Percentiles rank a stretch among this genome's conserved stretches.
These are phyloP conservation scores for Drosophila tristis DNA, from an alignment of 1,140 invertebrate genomes.

Conservation along the genomic window DNA sequence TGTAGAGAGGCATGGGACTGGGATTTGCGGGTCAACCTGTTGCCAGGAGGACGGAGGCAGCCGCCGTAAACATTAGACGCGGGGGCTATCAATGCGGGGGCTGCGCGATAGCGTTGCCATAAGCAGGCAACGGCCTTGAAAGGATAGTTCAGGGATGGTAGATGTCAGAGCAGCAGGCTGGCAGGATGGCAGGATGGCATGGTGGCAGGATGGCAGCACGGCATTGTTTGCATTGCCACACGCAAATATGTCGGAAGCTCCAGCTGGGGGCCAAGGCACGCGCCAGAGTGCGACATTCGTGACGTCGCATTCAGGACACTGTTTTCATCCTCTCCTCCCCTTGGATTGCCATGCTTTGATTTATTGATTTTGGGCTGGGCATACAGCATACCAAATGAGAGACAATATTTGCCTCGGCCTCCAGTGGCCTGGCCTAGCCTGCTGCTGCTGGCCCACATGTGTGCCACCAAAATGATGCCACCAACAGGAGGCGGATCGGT, in stretches of 20 bases:
- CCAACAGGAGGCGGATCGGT: neutral
- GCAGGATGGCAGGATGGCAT: neutral
- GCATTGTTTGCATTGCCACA: constrained; percentile 74
- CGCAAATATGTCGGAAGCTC: constrained; percentile 68
- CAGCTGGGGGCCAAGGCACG: constrained; percentile 64
- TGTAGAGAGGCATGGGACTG: neutral
- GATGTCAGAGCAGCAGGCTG: constrained; percentile 1
- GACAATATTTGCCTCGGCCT: constrained; percentile 68
- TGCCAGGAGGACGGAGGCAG: constrained; percentile 45
- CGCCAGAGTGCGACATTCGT: constrained; percentile 69
- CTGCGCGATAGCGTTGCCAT: constrained; percentile 28
- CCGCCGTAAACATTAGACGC: constrained; percentile 37
- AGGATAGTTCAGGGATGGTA: constrained; percentile 6
- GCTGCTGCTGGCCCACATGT: constrained; percentile 56
- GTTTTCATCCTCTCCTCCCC: constrained; percentile 1
- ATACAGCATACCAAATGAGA: constrained; percentile 78
- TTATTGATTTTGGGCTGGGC: constrained; percentile 75
- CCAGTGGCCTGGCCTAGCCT: neutral
- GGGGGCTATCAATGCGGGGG: constrained; percentile 48
- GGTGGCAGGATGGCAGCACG: neutral
- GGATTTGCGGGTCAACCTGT: constrained; percentile 54
- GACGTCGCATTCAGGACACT: constrained; percentile 61
- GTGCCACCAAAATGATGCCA: constrained; percentile 19
- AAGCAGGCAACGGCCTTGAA: constrained; percentile 58
- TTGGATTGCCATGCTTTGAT: constrained; percentile 63